Evolutionary conservation across 2,888 invertebrate species (phyloP), one percentile per base, ranked within the genome.

Genomic region (Caenorhabditis sp.): DNA sequence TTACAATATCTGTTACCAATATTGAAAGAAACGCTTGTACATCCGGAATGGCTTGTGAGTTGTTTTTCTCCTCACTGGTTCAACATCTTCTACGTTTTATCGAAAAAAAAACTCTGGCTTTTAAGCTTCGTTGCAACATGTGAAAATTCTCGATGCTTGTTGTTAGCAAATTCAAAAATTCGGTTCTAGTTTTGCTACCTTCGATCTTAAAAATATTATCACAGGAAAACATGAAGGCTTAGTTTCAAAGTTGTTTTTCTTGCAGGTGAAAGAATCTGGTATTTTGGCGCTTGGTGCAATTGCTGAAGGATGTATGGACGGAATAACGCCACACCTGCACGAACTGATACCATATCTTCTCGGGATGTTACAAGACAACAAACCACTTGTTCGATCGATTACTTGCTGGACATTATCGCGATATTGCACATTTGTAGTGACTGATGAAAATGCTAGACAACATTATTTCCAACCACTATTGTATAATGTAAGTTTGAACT

Each of bases 351-450:
- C 97, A 0, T 99, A 95, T 90, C 91, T 99, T 78, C 95, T 99
- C 84, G 92, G 92, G 84, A 95, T 95, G 89, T 90, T 99, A 83
- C 92, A 92, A 52, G 97, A 80, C 23, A 80, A 71, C 50, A 80
- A 80, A 57, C 80, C 80, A 23, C 57, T 80, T 12, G 80, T 80
- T 12, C 43, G 99, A 72, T 95, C 97, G 78, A 99, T 99, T 88
- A 97, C 97, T 0, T 99, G 99, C 90, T 99, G 99, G 99, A 99
- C 99, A 0, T 90, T 99, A 36, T 95, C 94, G 80, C 92, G 99
- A 64, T 99, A 99, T 90, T 94, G 97, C 54, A 95, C 97, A 90
- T 99, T 97, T 97, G 96, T 99, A 60, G 97, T 97, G 17, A 68
- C 72, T 12, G 77, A 80, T 49, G 92, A 93, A 69, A 96, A 97